These are phyloP conservation scores for Norana najaformis DNA, from an alignment of 2,888 invertebrate genomes.

Conservation along the genomic window DNA sequence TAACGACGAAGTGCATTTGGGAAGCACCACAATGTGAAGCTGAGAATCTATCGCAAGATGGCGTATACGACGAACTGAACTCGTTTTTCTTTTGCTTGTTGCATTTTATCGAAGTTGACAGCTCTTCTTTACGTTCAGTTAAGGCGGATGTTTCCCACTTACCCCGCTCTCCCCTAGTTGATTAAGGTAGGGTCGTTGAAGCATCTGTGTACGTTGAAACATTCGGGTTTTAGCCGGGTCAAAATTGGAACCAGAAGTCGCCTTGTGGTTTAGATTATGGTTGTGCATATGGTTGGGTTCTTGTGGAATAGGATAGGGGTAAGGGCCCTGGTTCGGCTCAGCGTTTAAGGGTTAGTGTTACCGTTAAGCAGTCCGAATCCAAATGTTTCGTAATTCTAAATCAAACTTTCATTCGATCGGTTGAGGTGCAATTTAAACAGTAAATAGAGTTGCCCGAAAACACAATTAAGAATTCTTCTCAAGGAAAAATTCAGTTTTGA, in stretches of 20 bases:
- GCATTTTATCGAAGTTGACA: no score
- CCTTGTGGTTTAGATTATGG: neutral
- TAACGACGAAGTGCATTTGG: no score
- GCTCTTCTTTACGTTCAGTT: no score
- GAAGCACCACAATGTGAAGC: no score
- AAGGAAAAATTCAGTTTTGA: no score
- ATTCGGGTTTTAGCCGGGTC: neutral
- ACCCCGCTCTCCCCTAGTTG: neutral
- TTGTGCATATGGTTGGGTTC: neutral
- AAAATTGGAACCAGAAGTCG: neutral
- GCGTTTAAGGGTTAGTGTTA: no score
- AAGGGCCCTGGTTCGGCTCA: neutral
- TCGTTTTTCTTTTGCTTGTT: no score
- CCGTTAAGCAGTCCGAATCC: no score
- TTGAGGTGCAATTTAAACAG: neutral
- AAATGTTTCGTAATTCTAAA: neutral
- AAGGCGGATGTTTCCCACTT: neutral
- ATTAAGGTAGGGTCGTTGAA: neutral
- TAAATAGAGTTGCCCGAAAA: no score
- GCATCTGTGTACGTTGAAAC: neutral
- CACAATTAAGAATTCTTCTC: no score
- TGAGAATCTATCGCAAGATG: no score
- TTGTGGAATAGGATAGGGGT: neutral
- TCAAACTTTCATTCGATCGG: neutral
- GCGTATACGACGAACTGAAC: no score